phyloP scores from a whole-genome alignment of 2,113 vertebrate genomes.

The Heptranchias perlo region DNA sequence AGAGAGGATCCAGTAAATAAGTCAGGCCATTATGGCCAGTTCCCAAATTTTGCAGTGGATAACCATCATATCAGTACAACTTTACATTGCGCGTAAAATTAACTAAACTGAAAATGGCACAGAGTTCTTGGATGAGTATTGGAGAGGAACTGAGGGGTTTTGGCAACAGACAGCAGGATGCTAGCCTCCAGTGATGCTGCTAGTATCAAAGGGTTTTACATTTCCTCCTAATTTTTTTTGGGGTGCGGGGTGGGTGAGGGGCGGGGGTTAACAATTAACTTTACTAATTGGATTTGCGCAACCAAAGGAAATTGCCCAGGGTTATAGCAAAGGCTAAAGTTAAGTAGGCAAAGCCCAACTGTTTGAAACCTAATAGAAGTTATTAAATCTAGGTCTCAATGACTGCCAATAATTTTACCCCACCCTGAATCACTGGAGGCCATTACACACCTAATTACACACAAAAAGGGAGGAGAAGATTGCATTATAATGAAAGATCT shows the following conservation, averaged over 20 bases:
- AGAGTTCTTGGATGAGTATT: neutral
- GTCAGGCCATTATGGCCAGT: neutral
- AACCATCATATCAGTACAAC: neutral
- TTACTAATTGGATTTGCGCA: conserved; percentile 24
- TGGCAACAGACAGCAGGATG: neutral
- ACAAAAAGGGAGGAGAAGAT: neutral
- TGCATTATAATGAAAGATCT: neutral
- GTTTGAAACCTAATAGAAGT: neutral
- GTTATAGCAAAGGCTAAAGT: conserved; percentile 13
- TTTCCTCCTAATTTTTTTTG: neutral
- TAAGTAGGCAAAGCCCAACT: conserved; percentile 7
- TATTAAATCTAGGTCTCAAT: neutral
- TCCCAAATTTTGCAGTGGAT: neutral
- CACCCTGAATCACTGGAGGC: neutral
- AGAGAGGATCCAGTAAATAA: neutral
- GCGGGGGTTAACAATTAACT: conserved; percentile 26
- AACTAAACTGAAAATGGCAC: neutral
- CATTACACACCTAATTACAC: neutral
- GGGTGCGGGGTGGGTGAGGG: neutral
- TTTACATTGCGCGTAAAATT: neutral
- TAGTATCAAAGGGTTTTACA: conserved; percentile 21
- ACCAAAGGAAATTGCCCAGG: conserved; percentile 11
- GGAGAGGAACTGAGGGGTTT: neutral
- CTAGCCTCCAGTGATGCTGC: neutral
- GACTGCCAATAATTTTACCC: neutral